phyloP scores from a whole-genome alignment of 2,113 vertebrate genomes.

The Butorides virescens region DNA sequence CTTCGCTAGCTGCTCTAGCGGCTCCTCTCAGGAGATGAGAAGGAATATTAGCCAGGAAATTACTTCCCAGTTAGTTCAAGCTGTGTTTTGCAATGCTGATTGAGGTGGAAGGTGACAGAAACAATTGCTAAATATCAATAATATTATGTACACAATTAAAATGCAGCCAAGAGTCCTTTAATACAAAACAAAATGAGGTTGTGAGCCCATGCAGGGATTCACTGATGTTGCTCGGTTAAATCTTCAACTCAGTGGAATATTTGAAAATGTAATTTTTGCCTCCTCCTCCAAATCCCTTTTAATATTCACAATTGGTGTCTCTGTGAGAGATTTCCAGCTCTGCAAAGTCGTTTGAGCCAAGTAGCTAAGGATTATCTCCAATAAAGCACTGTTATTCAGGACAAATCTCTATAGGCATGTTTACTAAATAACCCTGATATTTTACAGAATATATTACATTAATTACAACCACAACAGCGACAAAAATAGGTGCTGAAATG shows the following conservation, averaged over 20 bases:
- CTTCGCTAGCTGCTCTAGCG: background rate
- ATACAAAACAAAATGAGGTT: background rate
- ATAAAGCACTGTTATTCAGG: background rate
- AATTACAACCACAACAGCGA: background rate
- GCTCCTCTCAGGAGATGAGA: constrained; percentile 31
- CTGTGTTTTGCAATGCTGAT: constrained; percentile 18
- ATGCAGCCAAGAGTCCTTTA: constrained; percentile 1
- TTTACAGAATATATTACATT: background rate
- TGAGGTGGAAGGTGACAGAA: constrained; percentile 40
- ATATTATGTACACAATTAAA: constrained; percentile 47
- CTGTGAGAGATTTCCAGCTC: constrained; percentile 8
- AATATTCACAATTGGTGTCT: constrained; percentile 26
- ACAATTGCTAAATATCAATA: constrained; percentile 43
- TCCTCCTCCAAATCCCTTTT: constrained; percentile 29
- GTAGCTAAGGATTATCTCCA: constrained; percentile 10
- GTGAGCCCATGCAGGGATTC: background rate
- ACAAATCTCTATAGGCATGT: background rate
- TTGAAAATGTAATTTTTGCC: constrained; percentile 14
- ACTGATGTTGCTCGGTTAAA: constrained; percentile 1
- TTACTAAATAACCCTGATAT: background rate
- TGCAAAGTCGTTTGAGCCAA: background rate
- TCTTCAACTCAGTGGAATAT: background rate
- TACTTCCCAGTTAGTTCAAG: constrained; percentile 11
- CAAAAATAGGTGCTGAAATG: background rate
- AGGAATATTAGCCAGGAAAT: constrained; percentile 28